phyloP scores from a whole-genome alignment of 2,888 invertebrate species.

The Pollenia amentaria region DNA sequence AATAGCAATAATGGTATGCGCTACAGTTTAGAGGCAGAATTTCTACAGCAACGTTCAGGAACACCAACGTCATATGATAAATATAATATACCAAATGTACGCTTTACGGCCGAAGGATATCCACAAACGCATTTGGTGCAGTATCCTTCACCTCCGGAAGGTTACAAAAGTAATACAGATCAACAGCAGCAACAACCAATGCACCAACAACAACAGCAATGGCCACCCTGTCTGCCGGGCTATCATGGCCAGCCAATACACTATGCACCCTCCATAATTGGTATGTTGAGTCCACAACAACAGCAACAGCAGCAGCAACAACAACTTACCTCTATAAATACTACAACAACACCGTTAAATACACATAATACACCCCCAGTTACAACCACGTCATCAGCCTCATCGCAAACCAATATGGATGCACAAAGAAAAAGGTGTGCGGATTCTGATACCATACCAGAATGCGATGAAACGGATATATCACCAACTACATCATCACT shows the following conservation, averaged over 20 bases:
- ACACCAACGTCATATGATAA: conserved; percentile 85
- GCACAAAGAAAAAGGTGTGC: conserved; percentile 85
- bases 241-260: conserved; percentile 84
- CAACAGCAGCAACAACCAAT: conserved; percentile 85
- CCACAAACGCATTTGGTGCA: conserved; percentile 84
- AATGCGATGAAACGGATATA: conserved; percentile 83
- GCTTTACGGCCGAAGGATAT: conserved; percentile 93
- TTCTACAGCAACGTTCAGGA: conserved; percentile 86
- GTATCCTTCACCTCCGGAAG: conserved; percentile 89
- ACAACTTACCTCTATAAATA: conserved; percentile 73
- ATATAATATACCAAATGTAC: conserved; percentile 86
- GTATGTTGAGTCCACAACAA: conserved; percentile 75
- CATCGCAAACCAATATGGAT: conserved; percentile 79
- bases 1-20: conserved; percentile 86
- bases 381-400: conserved; percentile 54
- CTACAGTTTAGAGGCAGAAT: conserved; percentile 88
- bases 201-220: conserved; percentile 85
- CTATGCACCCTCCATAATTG: conserved; percentile 78
- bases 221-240: conserved; percentile 86
- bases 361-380: conserved; percentile 56
- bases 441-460: conserved; percentile 84
- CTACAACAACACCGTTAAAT: conserved; percentile 68
- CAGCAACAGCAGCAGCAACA: conserved; percentile 72
- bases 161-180: conserved; percentile 86
- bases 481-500: conserved; percentile 78